Evolutionary conservation across 2,113 vertebrate genomes (phyloP).

Genomic region (Osmerus eperlanus): DNA sequence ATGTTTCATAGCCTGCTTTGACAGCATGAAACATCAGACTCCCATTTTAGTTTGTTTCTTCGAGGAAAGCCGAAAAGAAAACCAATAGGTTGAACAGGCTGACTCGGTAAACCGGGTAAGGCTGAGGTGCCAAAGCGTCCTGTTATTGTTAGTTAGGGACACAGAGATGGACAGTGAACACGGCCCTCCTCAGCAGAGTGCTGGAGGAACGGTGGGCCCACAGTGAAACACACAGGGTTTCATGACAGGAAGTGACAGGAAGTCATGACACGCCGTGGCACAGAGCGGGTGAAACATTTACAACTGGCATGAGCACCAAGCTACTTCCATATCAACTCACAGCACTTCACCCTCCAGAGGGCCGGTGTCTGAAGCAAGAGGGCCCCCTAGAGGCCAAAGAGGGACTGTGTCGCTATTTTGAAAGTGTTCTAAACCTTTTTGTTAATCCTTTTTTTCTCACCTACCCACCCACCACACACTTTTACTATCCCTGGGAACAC

Average conservation of each 20-base stretch:
- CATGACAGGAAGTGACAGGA: conserved; percentile 8
- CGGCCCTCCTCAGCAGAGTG: conserved; percentile 5
- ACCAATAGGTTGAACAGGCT: too few relatives aligned
- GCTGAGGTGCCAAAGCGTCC: neutral
- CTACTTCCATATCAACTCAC: conserved; percentile 13
- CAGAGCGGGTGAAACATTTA: conserved; percentile 41
- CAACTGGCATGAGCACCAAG: conserved; percentile 25
- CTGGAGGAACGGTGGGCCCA: conserved; percentile 14
- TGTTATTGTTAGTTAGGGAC: neutral
- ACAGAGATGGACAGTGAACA: conserved; percentile 4
- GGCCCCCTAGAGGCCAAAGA: conserved; percentile 52
- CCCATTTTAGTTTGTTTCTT: neutral
- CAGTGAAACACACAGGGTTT: conserved; percentile 29
- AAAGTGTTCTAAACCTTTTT: too few relatives aligned
- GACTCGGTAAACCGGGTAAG: too few relatives aligned
- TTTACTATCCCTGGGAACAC: too few relatives aligned
- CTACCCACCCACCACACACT: too few relatives aligned
- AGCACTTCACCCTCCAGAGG: neutral
- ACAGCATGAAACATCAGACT: conserved; percentile 1
- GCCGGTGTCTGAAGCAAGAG: conserved; percentile 29
- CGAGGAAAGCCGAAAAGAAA: neutral
- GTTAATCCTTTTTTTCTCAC: too few relatives aligned
- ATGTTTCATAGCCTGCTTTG: neutral
- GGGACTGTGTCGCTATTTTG: too few relatives aligned
- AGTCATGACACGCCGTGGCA: conserved; percentile 36